Conservation (phyloP, 2,113 vertebrate genomes). For the Hyperopisus bebe region DNA sequence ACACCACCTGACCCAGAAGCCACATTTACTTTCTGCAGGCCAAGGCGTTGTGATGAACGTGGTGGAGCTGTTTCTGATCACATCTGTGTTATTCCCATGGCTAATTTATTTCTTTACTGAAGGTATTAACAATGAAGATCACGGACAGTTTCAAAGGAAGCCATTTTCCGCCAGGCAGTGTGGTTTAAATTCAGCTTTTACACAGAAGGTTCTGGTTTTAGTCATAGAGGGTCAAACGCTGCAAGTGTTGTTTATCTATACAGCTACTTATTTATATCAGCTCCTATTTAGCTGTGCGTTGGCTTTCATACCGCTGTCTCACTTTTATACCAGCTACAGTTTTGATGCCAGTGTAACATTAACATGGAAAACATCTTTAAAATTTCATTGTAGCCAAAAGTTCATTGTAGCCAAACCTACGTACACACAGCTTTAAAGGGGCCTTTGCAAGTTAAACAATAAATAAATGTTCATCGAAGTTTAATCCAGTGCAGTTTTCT, state of each 20-base stretch:
- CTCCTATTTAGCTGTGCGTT: neutral
- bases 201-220: neutral
- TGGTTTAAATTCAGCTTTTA: neutral
- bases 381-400: neutral
- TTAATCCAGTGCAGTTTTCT: neutral
- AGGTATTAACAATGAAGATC: neutral
- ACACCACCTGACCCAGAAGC: neutral
- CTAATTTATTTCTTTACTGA: neutral
- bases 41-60: neutral
- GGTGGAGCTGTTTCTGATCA: neutral
- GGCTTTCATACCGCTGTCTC: neutral
- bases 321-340: neutral
- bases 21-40: neutral
- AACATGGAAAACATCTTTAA: neutral
- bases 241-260: neutral
- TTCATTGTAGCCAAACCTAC: neutral
- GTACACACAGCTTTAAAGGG: neutral
- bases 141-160: neutral
- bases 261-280: neutral
- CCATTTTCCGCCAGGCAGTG: neutral
- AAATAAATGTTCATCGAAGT: neutral
- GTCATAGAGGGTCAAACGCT: neutral
- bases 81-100: neutral
- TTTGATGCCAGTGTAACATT: neutral
- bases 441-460: neutral